These are phyloP conservation scores for Drosophila quinaria DNA, from an alignment of 2,888 invertebrate genomes.

Conservation along the genomic window DNA sequence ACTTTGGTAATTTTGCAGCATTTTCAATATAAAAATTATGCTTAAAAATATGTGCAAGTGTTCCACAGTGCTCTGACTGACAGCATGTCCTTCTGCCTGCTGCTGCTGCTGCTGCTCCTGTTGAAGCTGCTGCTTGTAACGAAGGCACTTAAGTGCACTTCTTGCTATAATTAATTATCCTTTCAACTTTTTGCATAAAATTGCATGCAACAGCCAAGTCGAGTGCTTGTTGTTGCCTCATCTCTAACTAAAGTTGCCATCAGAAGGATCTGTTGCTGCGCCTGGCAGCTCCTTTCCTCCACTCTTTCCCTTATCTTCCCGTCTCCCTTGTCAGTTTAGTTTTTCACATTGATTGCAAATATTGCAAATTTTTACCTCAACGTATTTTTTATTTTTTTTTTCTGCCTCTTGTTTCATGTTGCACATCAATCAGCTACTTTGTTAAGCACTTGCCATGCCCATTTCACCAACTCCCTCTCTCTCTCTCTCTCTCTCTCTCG, in stretches of 20 bases:
- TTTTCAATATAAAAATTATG: not conserved
- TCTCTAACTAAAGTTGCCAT: constrained; percentile 35
- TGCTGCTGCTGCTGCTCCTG: constrained; percentile 32
- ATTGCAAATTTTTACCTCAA: constrained; percentile 71
- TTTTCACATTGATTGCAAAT: constrained; percentile 72
- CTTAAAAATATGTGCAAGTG: not conserved
- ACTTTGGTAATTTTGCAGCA: not conserved
- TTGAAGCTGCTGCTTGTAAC: constrained; percentile 62
- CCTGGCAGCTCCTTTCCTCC: constrained; percentile 7
- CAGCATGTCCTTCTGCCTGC: constrained; percentile 10
- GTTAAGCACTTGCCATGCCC: constrained; percentile 33
- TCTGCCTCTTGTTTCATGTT: constrained; percentile 14
- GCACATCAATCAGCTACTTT: constrained; percentile 53
- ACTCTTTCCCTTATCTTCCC: not conserved
- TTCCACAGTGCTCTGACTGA: constrained; percentile 5
- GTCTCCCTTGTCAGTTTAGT: constrained; percentile 40
- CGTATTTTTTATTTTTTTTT: constrained; percentile 4
- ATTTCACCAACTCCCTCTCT: not conserved
- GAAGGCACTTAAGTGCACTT: constrained; percentile 81
- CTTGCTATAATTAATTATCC: constrained; percentile 83
- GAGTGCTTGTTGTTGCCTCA: constrained; percentile 34
- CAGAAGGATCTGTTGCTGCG: constrained; percentile 18
- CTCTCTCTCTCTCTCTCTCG: not conserved
- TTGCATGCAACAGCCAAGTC: constrained; percentile 71
- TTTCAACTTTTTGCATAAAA: constrained; percentile 80